phyloP scores from a whole-genome alignment of 2,888 invertebrate genomes.

The Tenthredo amoena region DNA sequence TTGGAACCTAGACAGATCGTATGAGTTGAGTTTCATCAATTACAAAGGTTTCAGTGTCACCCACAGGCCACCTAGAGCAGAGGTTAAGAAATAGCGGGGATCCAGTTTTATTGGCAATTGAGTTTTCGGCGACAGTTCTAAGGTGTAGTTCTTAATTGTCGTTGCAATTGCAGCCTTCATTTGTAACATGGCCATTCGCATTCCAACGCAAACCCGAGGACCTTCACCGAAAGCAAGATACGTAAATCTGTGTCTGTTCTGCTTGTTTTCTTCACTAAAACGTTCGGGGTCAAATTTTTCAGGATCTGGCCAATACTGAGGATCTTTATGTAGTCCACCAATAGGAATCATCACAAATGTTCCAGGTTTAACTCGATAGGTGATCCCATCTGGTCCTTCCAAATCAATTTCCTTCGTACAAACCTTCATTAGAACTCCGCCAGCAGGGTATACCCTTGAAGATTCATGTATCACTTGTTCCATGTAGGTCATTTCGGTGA shows the following conservation, averaged over 20 bases:
- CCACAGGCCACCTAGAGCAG: slow-evolving; percentile 55
- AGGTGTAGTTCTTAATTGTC: slow-evolving; percentile 59
- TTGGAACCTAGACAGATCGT: neutral
- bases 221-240: slow-evolving; percentile 70
- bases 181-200: slow-evolving; percentile 64
- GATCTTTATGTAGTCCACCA: slow-evolving; percentile 61
- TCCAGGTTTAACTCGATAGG: slow-evolving; percentile 61
- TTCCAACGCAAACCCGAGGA: slow-evolving; percentile 69
- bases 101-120: slow-evolving; percentile 60
- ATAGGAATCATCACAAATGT: slow-evolving; percentile 58
- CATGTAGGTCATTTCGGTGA: slow-evolving; percentile 79
- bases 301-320: slow-evolving; percentile 64
- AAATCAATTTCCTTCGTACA: slow-evolving; percentile 64
- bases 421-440: slow-evolving; percentile 57
- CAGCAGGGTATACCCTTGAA: slow-evolving; percentile 58
- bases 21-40: neutral
- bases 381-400: slow-evolving; percentile 65
- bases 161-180: slow-evolving; percentile 62
- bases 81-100: slow-evolving; percentile 53
- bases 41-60: slow-evolving; percentile 22
- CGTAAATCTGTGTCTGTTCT: slow-evolving; percentile 58
- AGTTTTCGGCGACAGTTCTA: slow-evolving; percentile 64
- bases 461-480: slow-evolving; percentile 77
- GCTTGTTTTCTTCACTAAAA: slow-evolving; percentile 63
- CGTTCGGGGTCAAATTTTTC: slow-evolving; percentile 67